A percentile compares a stretch with the other conserved stretches of the same genome.
These are phyloP conservation scores for Arctocebus calabarensis DNA, from an alignment of 2,797 vertebrate genomes.

Conservation along the genomic window DNA sequence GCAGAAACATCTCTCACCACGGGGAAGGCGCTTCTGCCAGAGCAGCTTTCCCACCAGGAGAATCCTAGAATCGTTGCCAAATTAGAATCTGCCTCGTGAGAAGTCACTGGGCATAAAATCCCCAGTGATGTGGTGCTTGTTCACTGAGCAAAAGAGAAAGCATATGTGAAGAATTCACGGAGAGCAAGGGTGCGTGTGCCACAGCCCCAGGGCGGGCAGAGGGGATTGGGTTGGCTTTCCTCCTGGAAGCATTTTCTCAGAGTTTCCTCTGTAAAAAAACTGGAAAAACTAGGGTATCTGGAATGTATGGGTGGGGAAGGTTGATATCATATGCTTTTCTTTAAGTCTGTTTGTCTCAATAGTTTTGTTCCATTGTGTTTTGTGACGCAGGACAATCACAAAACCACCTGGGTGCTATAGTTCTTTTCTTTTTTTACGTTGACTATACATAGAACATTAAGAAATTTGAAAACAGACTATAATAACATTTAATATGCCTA, in stretches of 20 bases:
- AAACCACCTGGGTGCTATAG: constrained; percentile 53
- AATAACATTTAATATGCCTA: constrained; percentile 1
- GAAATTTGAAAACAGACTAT: constrained; percentile 5
- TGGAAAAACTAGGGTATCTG: neutral
- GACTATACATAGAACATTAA: neutral
- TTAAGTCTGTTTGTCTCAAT: constrained; percentile 22
- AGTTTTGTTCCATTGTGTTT: constrained; percentile 53
- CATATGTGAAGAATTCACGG: constrained; percentile 32
- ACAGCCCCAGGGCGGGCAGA: neutral
- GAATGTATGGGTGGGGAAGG: neutral
- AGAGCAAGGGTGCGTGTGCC: neutral
- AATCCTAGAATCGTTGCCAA: constrained; percentile 64
- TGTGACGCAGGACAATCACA: neutral
- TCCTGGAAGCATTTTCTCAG: neutral
- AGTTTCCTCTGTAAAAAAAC: neutral
- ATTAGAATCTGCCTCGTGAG: constrained; percentile 59
- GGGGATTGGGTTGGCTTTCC: neutral
- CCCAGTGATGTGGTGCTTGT: constrained; percentile 67
- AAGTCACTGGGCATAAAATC: constrained; percentile 80
- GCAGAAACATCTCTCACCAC: constrained; percentile 9
- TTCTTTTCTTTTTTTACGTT: neutral
- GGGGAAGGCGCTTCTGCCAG: constrained; percentile 60
- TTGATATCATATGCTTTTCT: neutral
- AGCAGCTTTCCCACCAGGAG: constrained; percentile 72
- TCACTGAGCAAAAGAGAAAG: constrained; percentile 68